These are phyloP conservation scores for Hyppa rectilinea DNA, from an alignment of 2,888 invertebrate species.

Conservation along the genomic window DNA sequence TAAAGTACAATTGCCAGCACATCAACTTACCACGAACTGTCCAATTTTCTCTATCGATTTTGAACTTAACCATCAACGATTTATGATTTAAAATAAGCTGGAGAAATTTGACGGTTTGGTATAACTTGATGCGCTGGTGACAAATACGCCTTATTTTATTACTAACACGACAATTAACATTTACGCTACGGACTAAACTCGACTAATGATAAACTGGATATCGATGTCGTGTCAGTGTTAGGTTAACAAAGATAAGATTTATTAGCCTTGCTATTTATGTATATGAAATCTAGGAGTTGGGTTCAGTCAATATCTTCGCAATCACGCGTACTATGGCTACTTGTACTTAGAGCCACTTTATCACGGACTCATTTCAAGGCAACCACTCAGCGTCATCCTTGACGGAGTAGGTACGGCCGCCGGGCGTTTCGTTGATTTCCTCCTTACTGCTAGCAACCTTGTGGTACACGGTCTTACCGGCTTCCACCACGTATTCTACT, in stretches of 20 bases:
- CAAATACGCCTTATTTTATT: background rate
- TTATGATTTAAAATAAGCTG: too few relatives aligned
- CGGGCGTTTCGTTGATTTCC: slow-evolving; percentile 82
- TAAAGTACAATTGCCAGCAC: too few relatives aligned
- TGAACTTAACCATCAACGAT: too few relatives aligned
- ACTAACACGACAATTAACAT: background rate
- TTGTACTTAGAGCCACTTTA: slow-evolving; percentile 38
- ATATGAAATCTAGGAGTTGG: slow-evolving; percentile 8
- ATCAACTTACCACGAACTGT: too few relatives aligned
- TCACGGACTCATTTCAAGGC: slow-evolving; percentile 75
- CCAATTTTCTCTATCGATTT: too few relatives aligned
- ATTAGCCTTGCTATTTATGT: background rate
- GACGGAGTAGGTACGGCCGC: slow-evolving; percentile 65
- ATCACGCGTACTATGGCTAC: slow-evolving; percentile 17
- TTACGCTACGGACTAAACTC: background rate
- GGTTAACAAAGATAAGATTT: background rate
- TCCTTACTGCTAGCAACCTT: slow-evolving; percentile 89
- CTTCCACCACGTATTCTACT: slow-evolving; percentile 93
- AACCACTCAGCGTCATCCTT: slow-evolving; percentile 91
- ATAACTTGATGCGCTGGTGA: too few relatives aligned
- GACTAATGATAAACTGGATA: background rate
- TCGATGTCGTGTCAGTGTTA: background rate
- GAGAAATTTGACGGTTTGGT: too few relatives aligned
- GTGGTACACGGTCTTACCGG: slow-evolving; percentile 93
- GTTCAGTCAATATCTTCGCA: slow-evolving; percentile 27